Evolutionary conservation across 2,888 invertebrate species (phyloP).

Genomic region (Tetropium fuscum): DNA sequence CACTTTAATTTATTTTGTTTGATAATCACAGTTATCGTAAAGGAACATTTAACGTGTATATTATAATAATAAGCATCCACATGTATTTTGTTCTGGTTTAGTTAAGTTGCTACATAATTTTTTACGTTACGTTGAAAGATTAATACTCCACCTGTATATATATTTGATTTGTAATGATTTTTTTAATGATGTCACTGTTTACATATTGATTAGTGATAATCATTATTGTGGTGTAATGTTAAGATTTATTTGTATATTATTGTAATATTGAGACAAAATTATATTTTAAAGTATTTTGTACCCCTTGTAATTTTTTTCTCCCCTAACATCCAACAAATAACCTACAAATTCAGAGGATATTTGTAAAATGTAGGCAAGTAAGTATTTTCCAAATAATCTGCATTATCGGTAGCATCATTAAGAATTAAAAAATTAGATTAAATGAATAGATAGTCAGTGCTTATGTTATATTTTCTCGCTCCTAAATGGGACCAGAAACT

Average conservation of each 20-base stretch:
- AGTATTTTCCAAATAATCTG: no score
- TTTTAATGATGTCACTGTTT: constrained; percentile 31
- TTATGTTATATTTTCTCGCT: no score
- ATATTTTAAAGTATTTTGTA: constrained; percentile 50
- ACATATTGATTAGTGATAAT: constrained; percentile 44
- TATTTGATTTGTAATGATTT: constrained; percentile 33
- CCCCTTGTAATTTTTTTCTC: not conserved
- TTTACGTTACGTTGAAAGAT: constrained; percentile 30
- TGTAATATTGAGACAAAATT: constrained; percentile 47
- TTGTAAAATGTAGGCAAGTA: no score
- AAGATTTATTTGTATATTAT: constrained; percentile 52
- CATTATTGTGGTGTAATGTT: constrained; percentile 46
- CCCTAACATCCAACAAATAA: no score
- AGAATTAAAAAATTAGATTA: no score
- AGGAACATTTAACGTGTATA: constrained; percentile 17
- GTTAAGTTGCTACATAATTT: constrained; percentile 24
- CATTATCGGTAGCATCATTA: no score
- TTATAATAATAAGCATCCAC: constrained; percentile 30
- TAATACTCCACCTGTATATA: constrained; percentile 39
- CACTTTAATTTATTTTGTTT: constrained; percentile 19
- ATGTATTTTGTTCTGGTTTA: constrained; percentile 23
- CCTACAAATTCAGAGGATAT: no score
- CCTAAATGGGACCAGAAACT: no score
- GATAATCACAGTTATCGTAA: constrained; percentile 13
- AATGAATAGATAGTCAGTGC: no score